phyloP scores from a whole-genome alignment of 2,888 invertebrate species.

The Pelosia muscerda region DNA sequence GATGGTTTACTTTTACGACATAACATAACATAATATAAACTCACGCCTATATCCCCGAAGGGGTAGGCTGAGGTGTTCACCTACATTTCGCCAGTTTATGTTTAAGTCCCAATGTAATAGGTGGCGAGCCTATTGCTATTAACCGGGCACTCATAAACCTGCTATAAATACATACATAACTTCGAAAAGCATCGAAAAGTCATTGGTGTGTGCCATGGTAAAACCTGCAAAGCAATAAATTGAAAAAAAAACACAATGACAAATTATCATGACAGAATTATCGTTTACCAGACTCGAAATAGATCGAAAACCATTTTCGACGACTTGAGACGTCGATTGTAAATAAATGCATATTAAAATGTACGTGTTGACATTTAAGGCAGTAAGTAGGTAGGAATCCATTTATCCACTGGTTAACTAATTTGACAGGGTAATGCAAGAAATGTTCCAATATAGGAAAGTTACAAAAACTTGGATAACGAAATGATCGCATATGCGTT shows the following conservation, averaged over 20 bases:
- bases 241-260: neutral
- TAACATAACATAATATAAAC: too few relatives aligned
- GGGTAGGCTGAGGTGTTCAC: too few relatives aligned
- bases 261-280: neutral
- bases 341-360: neutral
- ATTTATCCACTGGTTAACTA: neutral
- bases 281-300: neutral
- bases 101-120: too few relatives aligned
- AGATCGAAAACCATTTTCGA: conserved; percentile 19
- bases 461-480: neutral
- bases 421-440: neutral
- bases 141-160: too few relatives aligned
- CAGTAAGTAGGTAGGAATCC: neutral
- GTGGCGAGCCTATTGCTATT: too few relatives aligned
- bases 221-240: too few relatives aligned
- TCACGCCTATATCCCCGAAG: too few relatives aligned
- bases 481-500: neutral
- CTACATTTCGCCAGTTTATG: too few relatives aligned
- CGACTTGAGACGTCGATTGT: conserved; percentile 14
- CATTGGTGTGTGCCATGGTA: too few relatives aligned
- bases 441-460: neutral
- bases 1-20: too few relatives aligned
- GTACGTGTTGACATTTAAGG: neutral
- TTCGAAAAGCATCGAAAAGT: too few relatives aligned
- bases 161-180: too few relatives aligned